Conservation (phyloP, 2,888 invertebrate genomes). For the Gibbula magus region DNA sequence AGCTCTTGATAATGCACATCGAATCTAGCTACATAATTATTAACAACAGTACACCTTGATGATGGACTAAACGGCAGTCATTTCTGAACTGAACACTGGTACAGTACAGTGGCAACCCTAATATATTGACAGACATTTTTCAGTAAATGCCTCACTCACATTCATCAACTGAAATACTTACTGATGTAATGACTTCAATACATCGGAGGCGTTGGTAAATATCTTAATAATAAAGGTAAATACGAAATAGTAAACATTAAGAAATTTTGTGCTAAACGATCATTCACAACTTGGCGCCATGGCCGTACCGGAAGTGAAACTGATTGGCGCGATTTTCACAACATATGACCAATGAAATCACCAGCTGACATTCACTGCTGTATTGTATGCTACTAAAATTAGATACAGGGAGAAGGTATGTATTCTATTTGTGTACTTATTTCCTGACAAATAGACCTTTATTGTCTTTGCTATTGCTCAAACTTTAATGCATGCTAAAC, state of each 20-base stretch:
- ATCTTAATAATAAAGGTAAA: too few relatives aligned
- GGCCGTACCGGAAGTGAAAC: slow-evolving; percentile 26
- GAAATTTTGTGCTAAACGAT: neutral
- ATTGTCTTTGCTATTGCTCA: slow-evolving; percentile 27
- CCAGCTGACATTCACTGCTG: slow-evolving; percentile 52
- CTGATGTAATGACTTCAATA: too few relatives aligned
- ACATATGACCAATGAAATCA: slow-evolving; percentile 48
- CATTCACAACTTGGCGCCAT: slow-evolving; percentile 57
- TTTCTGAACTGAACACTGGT: too few relatives aligned
- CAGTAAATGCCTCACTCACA: too few relatives aligned
- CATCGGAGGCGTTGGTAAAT: too few relatives aligned
- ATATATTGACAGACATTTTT: too few relatives aligned
- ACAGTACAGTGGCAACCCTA: too few relatives aligned
- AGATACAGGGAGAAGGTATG: slow-evolving; percentile 63
- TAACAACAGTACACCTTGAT: too few relatives aligned
- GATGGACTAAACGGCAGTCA: too few relatives aligned
- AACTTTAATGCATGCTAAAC: slow-evolving; percentile 31
- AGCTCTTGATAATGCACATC: too few relatives aligned
- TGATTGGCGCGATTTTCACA: slow-evolving; percentile 44
- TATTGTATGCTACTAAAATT: slow-evolving; percentile 63
- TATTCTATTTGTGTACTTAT: slow-evolving; percentile 49
- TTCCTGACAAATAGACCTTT: slow-evolving; percentile 33
- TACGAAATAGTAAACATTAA: neutral
- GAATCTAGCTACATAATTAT: too few relatives aligned
- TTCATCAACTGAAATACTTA: too few relatives aligned